Evolutionary conservation across 2,797 vertebrate genomes (phyloP), one percentile per base, ranked within the genome.

Genomic region (Notolabrus celidotus): DNA sequence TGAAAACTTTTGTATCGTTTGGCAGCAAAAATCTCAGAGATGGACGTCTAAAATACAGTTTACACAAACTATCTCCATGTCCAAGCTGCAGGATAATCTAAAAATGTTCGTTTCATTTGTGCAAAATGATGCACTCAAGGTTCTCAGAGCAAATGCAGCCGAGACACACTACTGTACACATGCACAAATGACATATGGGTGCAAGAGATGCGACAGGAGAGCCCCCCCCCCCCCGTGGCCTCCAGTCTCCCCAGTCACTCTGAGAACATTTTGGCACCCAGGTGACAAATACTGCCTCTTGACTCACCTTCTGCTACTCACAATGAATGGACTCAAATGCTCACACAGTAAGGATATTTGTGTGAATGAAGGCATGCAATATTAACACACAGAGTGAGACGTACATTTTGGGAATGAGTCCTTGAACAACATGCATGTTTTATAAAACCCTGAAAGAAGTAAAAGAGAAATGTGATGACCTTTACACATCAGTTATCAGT

Each of bases 231-330:
- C 10, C 58, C 49, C 31, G 17, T 39, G 74, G 57, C 72, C 83
- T 79, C 65, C 65, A 54, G 78, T 66, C 68, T 72, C 61, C 62
- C 62, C 71, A 49, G 77, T 80, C 64, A 49, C 69, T 56, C 49
- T 11, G 66, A 79, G 61, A 85, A 85, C 79, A 89, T 86, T 91
- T 86, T 91, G 68, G 72, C 90, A 87, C 82, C 79, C 33, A 51
- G 67, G 72, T 54, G 81, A 83, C 64, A 92, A 78, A 92, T 87
- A 86, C 74, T 69, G 72, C 72, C 68, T 72, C 55, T 79, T 84
- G 88, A 87, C 88, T 87, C 86, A 82, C 53, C 75, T 80, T 78
- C 54, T 43, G 63, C 10, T 27, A 63, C 54, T 74, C 63, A 74
- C 57, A 72, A 69, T 58, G 59, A 85, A 78, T 49, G 63, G 60